These are phyloP conservation scores for Tridacna gigas DNA, from an alignment of 2,888 invertebrate species.

Conservation along the genomic window DNA sequence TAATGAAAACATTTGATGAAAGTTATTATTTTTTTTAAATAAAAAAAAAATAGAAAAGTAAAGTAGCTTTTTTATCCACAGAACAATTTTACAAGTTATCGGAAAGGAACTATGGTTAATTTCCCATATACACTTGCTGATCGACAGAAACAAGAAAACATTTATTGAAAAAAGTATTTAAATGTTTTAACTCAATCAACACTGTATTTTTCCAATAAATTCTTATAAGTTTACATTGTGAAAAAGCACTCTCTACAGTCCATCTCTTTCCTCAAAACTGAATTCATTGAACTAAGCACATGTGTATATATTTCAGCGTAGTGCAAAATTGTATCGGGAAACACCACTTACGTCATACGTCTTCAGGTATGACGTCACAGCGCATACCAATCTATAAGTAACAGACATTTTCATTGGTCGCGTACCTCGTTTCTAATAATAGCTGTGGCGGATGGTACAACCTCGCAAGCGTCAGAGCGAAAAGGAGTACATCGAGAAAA, in stretches of 20 bases:
- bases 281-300: slow-evolving; percentile 32
- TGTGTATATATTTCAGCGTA: slow-evolving; percentile 60
- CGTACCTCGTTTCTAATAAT: slow-evolving; percentile 46
- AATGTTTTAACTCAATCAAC: background rate
- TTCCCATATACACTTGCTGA: no score
- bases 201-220: background rate
- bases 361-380: slow-evolving; percentile 60
- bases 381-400: slow-evolving; percentile 44
- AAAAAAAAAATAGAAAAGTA: no score
- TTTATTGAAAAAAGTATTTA: no score
- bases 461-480: slow-evolving; percentile 42
- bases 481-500: slow-evolving; percentile 37
- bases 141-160: no score
- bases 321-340: slow-evolving; percentile 63
- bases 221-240: background rate
- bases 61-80: no score
- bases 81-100: no score
- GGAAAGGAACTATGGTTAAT: no score
- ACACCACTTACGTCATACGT: slow-evolving; percentile 63
- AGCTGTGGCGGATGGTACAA: slow-evolving; percentile 34
- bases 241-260: background rate
- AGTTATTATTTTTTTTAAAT: no score
- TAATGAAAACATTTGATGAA: no score
- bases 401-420: slow-evolving; percentile 52
- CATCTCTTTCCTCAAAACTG: slow-evolving; percentile 38